phyloP scores from a whole-genome alignment of 2,888 invertebrate species.

The Sclerodermus sp. region DNA sequence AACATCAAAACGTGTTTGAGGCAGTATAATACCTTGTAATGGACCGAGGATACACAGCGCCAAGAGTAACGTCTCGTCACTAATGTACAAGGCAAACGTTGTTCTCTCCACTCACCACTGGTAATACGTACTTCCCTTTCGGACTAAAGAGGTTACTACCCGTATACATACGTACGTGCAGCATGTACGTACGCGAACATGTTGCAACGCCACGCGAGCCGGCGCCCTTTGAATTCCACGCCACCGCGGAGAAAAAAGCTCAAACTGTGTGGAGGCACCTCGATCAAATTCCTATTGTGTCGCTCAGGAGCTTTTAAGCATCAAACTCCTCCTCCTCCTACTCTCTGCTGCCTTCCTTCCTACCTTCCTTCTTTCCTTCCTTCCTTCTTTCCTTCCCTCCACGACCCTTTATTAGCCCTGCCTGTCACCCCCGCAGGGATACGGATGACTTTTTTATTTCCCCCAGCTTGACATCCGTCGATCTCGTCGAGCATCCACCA shows the following conservation, averaged over 20 bases:
- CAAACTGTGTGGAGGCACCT: constrained; percentile 16
- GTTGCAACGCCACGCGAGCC: background rate
- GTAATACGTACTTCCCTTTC: too few species aligned
- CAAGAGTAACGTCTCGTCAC: too few species aligned
- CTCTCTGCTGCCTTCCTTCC: background rate
- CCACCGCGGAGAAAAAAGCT: too few species aligned
- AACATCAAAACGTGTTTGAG: too few species aligned
- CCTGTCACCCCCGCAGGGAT: constrained; percentile 31
- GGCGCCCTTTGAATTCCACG: too few species aligned
- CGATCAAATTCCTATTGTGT: constrained; percentile 42
- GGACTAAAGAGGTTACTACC: too few species aligned
- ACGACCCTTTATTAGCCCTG: constrained; percentile 43
- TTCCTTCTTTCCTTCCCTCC: constrained; percentile 10
- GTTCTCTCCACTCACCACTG: too few species aligned
- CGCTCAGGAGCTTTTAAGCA: constrained; percentile 33
- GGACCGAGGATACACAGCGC: too few species aligned
- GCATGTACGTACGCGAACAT: constrained; percentile 5
- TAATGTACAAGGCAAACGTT: too few species aligned
- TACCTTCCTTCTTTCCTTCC: background rate
- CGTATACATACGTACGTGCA: too few species aligned
- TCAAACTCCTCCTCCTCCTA: constrained; percentile 20
- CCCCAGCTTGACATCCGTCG: constrained; percentile 52
- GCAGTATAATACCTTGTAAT: too few species aligned
- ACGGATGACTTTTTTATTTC: constrained; percentile 56
- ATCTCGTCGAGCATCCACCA: constrained; percentile 38